Evolutionary conservation across 37 sponge, comb jelly and placozoan genomes (phyloP), one percentile per base, ranked within the genome.

Genomic region (Bolinopsis microptera): DNA sequence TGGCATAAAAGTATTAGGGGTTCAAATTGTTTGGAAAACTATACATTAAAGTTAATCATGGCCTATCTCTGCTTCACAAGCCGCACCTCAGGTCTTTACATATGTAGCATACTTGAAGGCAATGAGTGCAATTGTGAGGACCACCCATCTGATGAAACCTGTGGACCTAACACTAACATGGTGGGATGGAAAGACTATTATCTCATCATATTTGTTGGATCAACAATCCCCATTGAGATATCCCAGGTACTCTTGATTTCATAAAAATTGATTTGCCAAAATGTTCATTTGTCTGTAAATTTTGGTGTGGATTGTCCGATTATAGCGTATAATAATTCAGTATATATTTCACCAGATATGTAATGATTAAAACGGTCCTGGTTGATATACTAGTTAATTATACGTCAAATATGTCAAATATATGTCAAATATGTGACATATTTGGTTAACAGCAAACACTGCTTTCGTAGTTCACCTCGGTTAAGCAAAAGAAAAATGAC

Each of bases 151-250:
- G 5, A 5, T 18, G 61, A 13, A 48, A 13, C 9, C 61, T 5
- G 61, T 48, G 9, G 5, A 1, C 18, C 34, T 18, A n/a, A n/a
- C n/a, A 41, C n/a, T 24, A 86, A 34, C 61, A 86, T 86, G 90
- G 30, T 86, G 0, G 90, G 36, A 0, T 86, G 90, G 90, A 86
- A 86, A 27, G 90, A 86, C 30, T 86, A 86, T 38, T 86, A 86
- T 27, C 90, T 86, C 30, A 86, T 86, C 61, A 86, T 86, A 86
- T 86, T 86, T 38, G 90, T 86, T 16, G 90, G 90, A 0, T 86
- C 90, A 0, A 86, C 90, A 2, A 41, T 86, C 30, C 90, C 90
- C 30, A 86, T 86, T 3, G 90, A 86, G 36, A 86, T 86, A 9
- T 86, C 90, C 26, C 90, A 86, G 90, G 90, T 86, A 41, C 74